These are phyloP conservation scores for Scrobipalpa atriplicella DNA, from an alignment of 2,888 invertebrate genomes.

Conservation along the genomic window DNA sequence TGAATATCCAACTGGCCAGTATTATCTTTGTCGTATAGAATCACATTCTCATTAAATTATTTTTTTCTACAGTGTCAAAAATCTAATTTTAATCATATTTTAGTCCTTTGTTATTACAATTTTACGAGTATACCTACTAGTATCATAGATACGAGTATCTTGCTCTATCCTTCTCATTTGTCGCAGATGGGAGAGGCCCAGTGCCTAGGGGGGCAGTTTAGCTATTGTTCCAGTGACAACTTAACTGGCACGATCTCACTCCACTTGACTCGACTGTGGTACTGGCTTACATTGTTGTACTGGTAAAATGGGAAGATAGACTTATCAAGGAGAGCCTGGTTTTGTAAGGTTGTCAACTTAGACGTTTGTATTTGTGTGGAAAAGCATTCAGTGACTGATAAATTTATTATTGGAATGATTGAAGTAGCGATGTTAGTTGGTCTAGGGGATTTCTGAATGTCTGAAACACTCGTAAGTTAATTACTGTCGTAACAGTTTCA, in stretches of 20 bases:
- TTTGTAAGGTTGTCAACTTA: background rate
- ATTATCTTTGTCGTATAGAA: too few relatives aligned
- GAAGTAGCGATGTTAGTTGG: too few relatives aligned
- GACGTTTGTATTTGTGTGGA: too few relatives aligned
- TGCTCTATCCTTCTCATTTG: background rate
- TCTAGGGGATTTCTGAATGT: too few relatives aligned
- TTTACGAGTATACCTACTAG: background rate
- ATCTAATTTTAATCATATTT: too few relatives aligned
- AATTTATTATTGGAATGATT: too few relatives aligned
- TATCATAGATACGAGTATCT: background rate
- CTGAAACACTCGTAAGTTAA: too few relatives aligned
- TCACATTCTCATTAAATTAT: too few relatives aligned
- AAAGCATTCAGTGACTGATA: too few relatives aligned
- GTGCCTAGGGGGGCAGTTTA: slow-evolving; percentile 17
- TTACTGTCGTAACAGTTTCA: too few relatives aligned
- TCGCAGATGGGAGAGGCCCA: background rate
- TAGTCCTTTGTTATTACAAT: background rate
- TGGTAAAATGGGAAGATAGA: background rate
- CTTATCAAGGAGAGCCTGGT: background rate
- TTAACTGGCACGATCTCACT: slow-evolving; percentile 27
- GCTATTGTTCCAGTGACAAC: slow-evolving; percentile 29
- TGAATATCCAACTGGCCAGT: too few relatives aligned
- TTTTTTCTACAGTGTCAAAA: too few relatives aligned
- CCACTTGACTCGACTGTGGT: background rate
- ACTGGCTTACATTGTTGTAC: slow-evolving; percentile 11